These are phyloP conservation scores for Penaeus japonicus DNA, from an alignment of 1,140 invertebrate genomes.

Conservation along the genomic window DNA sequence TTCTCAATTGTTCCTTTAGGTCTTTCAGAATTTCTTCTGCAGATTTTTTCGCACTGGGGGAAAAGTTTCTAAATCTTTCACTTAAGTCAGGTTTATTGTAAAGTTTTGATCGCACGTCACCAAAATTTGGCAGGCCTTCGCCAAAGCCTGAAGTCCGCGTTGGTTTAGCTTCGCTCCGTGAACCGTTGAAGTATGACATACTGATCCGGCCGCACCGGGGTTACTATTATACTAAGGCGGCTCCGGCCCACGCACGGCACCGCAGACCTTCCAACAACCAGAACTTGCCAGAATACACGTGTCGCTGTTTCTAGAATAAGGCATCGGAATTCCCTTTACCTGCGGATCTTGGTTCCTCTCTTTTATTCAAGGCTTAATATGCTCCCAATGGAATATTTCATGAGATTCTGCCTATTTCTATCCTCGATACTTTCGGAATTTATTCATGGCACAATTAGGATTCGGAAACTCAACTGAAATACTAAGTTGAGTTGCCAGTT, in stretches of 20 bases:
- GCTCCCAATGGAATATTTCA: no score
- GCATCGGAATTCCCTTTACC: neutral
- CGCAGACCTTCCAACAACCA: neutral
- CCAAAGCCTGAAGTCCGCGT: neutral
- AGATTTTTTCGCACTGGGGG: constrained; percentile 34
- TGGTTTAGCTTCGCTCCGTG: neutral
- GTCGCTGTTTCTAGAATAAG: neutral
- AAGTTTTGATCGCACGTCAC: neutral
- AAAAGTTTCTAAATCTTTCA: constrained; percentile 23
- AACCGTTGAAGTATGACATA: constrained; percentile 32
- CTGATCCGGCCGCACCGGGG: neutral
- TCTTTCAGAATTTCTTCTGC: constrained; percentile 33
- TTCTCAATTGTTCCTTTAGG: constrained; percentile 29
- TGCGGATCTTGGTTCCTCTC: no score
- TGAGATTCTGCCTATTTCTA: no score
- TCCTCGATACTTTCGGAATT: no score
- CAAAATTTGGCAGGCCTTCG: neutral
- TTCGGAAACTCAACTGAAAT: no score
- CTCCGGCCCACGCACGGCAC: constrained; percentile 18
- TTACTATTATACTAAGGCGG: neutral
- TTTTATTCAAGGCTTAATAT: no score
- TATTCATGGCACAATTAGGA: no score
- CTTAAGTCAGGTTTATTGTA: neutral
- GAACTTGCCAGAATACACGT: constrained; percentile 27
- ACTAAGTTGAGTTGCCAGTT: no score